phyloP scores from a whole-genome alignment of 1,140 invertebrate species.

The Magallana ariakensis region DNA sequence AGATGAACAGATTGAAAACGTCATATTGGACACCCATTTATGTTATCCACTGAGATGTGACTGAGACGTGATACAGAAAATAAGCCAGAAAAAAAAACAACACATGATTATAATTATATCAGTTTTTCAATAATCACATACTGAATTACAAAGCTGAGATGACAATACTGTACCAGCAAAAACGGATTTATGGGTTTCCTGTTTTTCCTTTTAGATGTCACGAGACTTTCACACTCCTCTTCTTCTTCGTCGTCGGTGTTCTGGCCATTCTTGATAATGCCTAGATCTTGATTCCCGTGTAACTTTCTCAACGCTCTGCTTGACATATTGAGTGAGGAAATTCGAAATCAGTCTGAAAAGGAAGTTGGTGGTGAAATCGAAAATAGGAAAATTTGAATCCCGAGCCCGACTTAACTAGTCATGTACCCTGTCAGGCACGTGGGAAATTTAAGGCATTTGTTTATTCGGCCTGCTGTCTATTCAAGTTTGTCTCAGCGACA shows the following conservation, averaged over 20 bases:
- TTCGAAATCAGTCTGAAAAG: background rate
- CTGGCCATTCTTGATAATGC: constrained; percentile 74
- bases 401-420: background rate
- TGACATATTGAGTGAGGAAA: constrained; percentile 81
- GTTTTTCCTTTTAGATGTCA: background rate
- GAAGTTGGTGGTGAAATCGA: constrained; percentile 30
- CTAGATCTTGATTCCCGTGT: constrained; percentile 82
- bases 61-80: no score
- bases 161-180: background rate
- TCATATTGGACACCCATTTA: no score
- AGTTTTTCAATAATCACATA: no score
- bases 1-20: no score
- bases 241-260: constrained; percentile 50
- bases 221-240: background rate
- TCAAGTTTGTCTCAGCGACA: background rate
- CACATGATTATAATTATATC: no score
- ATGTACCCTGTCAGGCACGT: background rate
- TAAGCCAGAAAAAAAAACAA: no score
- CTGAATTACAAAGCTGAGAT: no score
- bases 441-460: background rate
- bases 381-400: background rate
- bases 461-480: background rate
- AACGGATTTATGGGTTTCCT: background rate
- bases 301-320: constrained; percentile 84
- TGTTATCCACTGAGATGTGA: no score